Evolutionary conservation across 1,140 invertebrate genomes (phyloP), one percentile per base, ranked within the genome.

Genomic region (Ostrea edulis): DNA sequence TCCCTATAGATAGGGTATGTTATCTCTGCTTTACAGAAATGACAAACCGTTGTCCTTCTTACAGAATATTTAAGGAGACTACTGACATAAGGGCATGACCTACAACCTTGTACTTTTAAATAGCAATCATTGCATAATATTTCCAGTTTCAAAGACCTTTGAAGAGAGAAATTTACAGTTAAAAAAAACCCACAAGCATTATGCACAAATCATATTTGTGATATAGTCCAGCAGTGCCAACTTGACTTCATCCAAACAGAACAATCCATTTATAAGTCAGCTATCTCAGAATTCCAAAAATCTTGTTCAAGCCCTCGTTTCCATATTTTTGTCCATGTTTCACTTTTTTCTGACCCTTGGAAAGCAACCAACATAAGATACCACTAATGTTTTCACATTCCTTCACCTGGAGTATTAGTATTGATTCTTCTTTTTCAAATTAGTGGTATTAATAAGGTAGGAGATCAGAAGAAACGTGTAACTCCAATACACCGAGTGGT

Each of bases 41-140:
- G 68, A 77, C 68, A 77, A 77, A 29, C 29, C 35, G 68, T 77
- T 77, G 68, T 77, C 68, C 68, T 77, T 77, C 35, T 29, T 25
- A 77, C 68, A 77, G 68, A 77, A 77, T 25, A 11, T 77, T 77
- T 29, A 77, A 29, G 29, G 11, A 77, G 68, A 77, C 68, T 77
- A 22, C 68, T 77, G 68, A 25, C 68, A 77, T 77, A 14, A 25
- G 22, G 68, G 8, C 12, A 77, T 77, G 17, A 25, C 68, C 29
- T 35, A 25, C 9, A 35, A 35, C 9, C 68, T 14, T 22, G 68
- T 77, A 77, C 68, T 25, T 77, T 5, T 29, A 77, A 25, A 77
- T 25, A 77, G 25, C 22, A 35, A 29, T 77, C 22, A 77, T 11
- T 29, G 14, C 29, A 29, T 17, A 35, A 14, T 25, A 77, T 14